Percentiles rank a stretch among this genome's conserved stretches.
These are phyloP conservation scores for Neodontobutis hainanensis DNA, from an alignment of 2,113 vertebrate genomes.

Conservation along the genomic window DNA sequence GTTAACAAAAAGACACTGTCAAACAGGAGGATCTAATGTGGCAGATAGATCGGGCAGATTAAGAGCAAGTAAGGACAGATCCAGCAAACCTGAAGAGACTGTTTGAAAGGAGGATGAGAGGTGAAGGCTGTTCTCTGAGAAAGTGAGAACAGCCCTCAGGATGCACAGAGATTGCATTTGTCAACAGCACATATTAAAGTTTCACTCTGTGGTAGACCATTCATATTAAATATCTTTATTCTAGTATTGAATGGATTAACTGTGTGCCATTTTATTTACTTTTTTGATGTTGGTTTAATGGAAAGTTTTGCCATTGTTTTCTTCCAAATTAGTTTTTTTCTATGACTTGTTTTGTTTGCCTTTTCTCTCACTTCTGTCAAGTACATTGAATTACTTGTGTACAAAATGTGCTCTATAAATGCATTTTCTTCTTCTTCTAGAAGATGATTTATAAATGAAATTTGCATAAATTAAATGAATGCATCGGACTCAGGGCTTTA, in stretches of 20 bases:
- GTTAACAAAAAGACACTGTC: slow-evolving; percentile 26
- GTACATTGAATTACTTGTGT: too few species aligned
- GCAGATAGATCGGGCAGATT: slow-evolving; percentile 20
- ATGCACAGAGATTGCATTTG: slow-evolving; percentile 1
- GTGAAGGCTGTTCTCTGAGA: slow-evolving; percentile 20
- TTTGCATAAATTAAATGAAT: background rate
- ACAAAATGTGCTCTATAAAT: too few species aligned
- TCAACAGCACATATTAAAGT: slow-evolving; percentile 19
- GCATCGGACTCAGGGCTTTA: too few species aligned
- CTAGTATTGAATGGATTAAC: too few species aligned
- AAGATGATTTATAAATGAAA: too few species aligned
- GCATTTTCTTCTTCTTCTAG: too few species aligned
- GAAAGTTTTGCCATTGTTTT: too few species aligned
- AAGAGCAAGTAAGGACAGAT: slow-evolving; percentile 17
- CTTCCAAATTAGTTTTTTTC: too few species aligned
- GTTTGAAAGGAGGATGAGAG: slow-evolving; percentile 40
- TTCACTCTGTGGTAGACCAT: background rate
- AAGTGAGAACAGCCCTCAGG: slow-evolving; percentile 24
- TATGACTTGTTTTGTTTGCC: too few species aligned
- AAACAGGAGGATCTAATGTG: slow-evolving; percentile 23
- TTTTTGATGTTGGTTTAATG: too few species aligned
- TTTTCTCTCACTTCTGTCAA: too few species aligned
- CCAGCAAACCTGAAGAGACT: slow-evolving; percentile 35
- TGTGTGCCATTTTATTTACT: too few species aligned
- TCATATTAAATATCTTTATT: background rate